Evolutionary conservation across 2,113 vertebrate species (phyloP).

Genomic region (Leptobrachium leishanense): DNA sequence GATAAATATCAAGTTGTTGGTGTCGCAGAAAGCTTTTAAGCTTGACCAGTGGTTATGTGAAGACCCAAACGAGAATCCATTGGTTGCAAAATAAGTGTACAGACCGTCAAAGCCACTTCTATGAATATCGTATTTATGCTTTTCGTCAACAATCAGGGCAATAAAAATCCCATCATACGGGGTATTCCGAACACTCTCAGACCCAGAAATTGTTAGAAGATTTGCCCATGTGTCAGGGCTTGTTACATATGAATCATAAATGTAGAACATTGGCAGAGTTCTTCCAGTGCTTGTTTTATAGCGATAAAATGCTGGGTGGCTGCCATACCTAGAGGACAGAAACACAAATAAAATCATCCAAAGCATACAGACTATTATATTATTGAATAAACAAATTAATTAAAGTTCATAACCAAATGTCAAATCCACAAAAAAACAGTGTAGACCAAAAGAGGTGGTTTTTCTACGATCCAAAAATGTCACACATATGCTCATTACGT

Average conservation of each 20-base stretch:
- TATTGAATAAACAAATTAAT: too few species aligned
- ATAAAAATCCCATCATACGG: slow-evolving; percentile 88
- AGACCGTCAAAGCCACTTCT: slow-evolving; percentile 91
- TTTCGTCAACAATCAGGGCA: slow-evolving; percentile 91
- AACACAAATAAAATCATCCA: not conserved
- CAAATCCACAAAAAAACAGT: too few species aligned
- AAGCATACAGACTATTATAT: too few species aligned
- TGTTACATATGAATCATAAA: slow-evolving; percentile 95
- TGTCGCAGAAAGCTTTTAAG: slow-evolving; percentile 86
- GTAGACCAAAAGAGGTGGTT: too few species aligned
- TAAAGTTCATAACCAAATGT: too few species aligned
- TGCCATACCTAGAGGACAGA: slow-evolving; percentile 82
- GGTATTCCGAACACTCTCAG: slow-evolving; percentile 79
- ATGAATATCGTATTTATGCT: slow-evolving; percentile 84
- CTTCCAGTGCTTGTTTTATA: slow-evolving; percentile 80
- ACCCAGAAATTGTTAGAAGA: slow-evolving; percentile 80
- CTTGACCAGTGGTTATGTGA: slow-evolving; percentile 88
- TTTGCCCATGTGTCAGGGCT: slow-evolving; percentile 87
- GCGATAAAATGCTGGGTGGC: slow-evolving; percentile 90
- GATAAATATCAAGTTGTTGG: slow-evolving; percentile 86
- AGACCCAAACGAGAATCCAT: slow-evolving; percentile 94
- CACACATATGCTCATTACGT: too few species aligned
- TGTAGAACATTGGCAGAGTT: slow-evolving; percentile 87
- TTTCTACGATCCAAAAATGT: too few species aligned
- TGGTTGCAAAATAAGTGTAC: slow-evolving; percentile 97